Conservation (phyloP, 2,113 vertebrate species). For the Ciconia stormi region DNA sequence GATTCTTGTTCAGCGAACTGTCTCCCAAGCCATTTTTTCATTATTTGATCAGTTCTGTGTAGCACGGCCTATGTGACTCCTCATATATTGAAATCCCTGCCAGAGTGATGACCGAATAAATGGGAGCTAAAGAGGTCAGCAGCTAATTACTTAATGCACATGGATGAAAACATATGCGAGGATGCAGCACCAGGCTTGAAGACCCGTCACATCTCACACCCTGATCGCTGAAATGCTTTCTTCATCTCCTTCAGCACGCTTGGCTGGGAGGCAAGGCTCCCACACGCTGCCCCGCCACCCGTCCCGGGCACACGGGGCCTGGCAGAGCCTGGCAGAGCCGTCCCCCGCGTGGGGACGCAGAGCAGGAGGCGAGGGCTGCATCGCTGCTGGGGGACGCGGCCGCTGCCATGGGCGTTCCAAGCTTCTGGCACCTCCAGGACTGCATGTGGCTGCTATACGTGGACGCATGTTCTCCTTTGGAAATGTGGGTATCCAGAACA, state of each 20-base stretch:
- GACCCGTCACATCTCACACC: neutral
- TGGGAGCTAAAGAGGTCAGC: neutral
- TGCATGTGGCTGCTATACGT: no score
- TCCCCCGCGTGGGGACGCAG: rapidly evolving
- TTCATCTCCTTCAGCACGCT: neutral
- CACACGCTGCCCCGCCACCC: neutral
- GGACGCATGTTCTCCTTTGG: no score
- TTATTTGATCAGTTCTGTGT: neutral
- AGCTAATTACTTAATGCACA: neutral
- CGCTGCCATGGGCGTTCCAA: no score
- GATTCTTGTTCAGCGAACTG: neutral
- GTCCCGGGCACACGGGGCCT: rapidly evolving
- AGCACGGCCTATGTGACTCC: neutral
- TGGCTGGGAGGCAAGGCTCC: no score
- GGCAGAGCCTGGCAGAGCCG: neutral
- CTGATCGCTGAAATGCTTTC: neutral
- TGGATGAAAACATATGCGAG: neutral
- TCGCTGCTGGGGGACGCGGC: no score
- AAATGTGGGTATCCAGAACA: no score
- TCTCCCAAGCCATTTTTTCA: neutral
- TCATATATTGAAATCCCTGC: neutral
- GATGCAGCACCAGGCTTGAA: neutral
- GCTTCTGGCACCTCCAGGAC: no score
- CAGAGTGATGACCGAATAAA: neutral
- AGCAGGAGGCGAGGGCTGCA: no score